phyloP scores from a whole-genome alignment of 1,140 invertebrate genomes.

The Tetragonula clypearis region DNA sequence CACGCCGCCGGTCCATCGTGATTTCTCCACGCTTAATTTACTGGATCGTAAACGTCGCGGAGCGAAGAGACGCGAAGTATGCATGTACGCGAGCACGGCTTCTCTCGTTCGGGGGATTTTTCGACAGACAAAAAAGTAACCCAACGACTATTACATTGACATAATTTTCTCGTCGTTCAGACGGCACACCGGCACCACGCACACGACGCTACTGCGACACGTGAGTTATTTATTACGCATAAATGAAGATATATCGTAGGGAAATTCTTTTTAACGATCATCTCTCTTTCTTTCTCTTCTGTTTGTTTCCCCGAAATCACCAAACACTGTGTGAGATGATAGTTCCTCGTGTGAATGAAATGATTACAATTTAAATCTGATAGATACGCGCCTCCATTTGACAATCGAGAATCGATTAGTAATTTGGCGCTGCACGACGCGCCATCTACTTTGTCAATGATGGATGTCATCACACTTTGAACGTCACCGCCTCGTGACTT shows the following conservation, averaged over 20 bases:
- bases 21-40: constrained; percentile 47
- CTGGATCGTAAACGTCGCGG: constrained; percentile 49
- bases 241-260: constrained; percentile 73
- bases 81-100: background rate
- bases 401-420: background rate
- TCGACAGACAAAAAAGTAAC: constrained; percentile 51
- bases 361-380: constrained; percentile 24
- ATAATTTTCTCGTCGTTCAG: constrained; percentile 51
- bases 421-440: too few species aligned
- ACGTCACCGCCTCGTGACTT: background rate
- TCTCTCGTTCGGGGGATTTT: constrained; percentile 26
- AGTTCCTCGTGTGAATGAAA: constrained; percentile 19
- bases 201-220: constrained; percentile 26
- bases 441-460: background rate
- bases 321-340: constrained; percentile 32
- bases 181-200: background rate
- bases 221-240: constrained; percentile 69
- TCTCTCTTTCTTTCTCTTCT: background rate
- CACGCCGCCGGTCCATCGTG: constrained; percentile 1
- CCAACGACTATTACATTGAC: constrained; percentile 52
- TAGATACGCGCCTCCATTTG: background rate
- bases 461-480: background rate
- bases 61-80: background rate
- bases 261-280: constrained; percentile 67
- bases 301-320: constrained; percentile 26